These are phyloP conservation scores for Cerceris rybyensis DNA, from an alignment of 2,888 invertebrate species.

Conservation along the genomic window DNA sequence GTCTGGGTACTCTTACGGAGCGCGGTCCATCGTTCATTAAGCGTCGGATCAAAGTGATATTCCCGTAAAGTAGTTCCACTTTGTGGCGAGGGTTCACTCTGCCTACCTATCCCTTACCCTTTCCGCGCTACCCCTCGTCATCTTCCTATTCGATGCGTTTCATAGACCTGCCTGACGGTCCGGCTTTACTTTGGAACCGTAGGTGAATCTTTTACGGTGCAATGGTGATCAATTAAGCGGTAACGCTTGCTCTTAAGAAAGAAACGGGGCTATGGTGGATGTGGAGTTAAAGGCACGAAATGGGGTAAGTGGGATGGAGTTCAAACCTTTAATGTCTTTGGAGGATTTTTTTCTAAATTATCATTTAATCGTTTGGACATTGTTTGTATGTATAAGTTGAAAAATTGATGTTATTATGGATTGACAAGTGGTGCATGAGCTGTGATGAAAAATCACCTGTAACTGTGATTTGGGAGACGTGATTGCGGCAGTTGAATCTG, in stretches of 20 bases:
- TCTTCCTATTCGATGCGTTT: conserved; percentile 25
- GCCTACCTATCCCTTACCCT: conserved; percentile 59
- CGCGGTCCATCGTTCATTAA: conserved; percentile 77
- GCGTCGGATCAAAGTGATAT: conserved; percentile 80
- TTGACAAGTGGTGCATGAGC: too few relatives aligned
- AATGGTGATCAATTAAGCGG: conserved; percentile 59
- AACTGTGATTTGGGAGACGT: too few relatives aligned
- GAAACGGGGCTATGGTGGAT: too few relatives aligned
- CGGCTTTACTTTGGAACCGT: conserved; percentile 52
- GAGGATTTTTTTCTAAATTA: too few relatives aligned
- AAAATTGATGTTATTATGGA: too few relatives aligned
- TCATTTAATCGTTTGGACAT: too few relatives aligned
- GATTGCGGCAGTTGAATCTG: too few relatives aligned
- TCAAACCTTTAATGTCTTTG: too few relatives aligned
- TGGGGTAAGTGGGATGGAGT: too few relatives aligned
- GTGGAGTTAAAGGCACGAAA: too few relatives aligned
- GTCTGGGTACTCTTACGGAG: conserved; percentile 78
- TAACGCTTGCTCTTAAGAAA: conserved; percentile 11
- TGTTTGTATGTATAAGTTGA: too few relatives aligned
- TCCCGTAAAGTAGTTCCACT: conserved; percentile 76
- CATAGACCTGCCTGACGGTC: conserved; percentile 31
- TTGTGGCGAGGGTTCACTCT: conserved; percentile 62
- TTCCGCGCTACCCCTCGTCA: conserved; percentile 37
- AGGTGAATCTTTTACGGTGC: conserved; percentile 63
- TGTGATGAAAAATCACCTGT: too few relatives aligned